These are phyloP conservation scores for Drosophila miranda DNA, from an alignment of 1,140 invertebrate genomes.

Conservation along the genomic window DNA sequence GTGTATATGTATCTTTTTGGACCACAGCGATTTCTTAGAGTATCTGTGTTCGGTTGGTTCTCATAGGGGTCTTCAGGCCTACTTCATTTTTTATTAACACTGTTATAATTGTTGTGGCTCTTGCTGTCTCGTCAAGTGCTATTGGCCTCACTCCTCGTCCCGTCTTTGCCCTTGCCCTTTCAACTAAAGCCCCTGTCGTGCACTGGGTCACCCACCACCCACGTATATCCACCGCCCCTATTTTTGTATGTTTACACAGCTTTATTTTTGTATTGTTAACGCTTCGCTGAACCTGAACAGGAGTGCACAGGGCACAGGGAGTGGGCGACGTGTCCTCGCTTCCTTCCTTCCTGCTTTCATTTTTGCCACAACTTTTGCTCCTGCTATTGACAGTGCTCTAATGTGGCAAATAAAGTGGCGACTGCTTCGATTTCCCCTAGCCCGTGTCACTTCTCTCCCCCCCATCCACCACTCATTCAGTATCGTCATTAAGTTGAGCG, in stretches of 20 bases:
- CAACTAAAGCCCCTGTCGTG: too few species aligned
- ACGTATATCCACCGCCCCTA: constrained; percentile 5
- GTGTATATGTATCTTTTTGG: too few species aligned
- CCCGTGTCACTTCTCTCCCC: background rate
- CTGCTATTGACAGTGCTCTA: constrained; percentile 54
- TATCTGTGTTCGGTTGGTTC: background rate
- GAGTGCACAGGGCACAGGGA: background rate
- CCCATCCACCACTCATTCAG: constrained; percentile 9
- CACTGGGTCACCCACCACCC: background rate
- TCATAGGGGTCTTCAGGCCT: background rate
- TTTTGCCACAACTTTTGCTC: constrained; percentile 50
- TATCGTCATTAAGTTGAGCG: constrained; percentile 62
- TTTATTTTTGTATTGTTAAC: constrained; percentile 65
- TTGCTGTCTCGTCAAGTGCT: constrained; percentile 31
- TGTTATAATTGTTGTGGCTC: constrained; percentile 46
- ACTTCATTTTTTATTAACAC: constrained; percentile 24
- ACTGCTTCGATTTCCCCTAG: constrained; percentile 48
- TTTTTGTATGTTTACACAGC: constrained; percentile 60
- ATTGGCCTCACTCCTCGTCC: constrained; percentile 9
- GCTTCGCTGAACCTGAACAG: constrained; percentile 54
- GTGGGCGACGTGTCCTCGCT: background rate
- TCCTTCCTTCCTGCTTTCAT: constrained; percentile 15
- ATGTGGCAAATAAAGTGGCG: constrained; percentile 52
- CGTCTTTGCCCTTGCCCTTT: too few species aligned
- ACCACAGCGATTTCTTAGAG: background rate